These are phyloP conservation scores for Amaurobius ferox DNA, from an alignment of 2,888 invertebrate genomes.

Conservation along the genomic window DNA sequence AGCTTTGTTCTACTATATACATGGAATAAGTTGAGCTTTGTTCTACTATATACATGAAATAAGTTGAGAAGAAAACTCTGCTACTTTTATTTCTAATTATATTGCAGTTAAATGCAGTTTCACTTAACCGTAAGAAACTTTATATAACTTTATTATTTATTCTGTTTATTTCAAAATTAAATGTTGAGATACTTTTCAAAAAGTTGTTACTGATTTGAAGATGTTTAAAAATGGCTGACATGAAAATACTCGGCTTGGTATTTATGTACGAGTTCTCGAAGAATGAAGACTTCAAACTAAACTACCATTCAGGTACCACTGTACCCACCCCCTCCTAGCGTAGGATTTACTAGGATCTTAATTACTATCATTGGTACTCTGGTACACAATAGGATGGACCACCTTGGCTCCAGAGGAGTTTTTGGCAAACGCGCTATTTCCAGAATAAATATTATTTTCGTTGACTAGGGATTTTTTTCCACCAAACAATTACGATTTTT, in stretches of 20 bases:
- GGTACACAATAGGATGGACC: constrained; percentile 56
- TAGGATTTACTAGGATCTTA: constrained; percentile 10
- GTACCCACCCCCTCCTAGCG: constrained; percentile 32
- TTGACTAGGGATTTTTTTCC: background rate
- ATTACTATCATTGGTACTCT: constrained; percentile 48
- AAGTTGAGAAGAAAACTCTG: no score
- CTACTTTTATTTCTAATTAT: no score
- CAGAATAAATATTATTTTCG: constrained; percentile 40
- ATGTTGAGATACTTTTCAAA: no score
- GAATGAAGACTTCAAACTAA: constrained; percentile 61
- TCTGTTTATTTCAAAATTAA: no score
- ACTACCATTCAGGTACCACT: constrained; percentile 24
- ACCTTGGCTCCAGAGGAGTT: constrained; percentile 19
- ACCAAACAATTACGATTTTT: no score
- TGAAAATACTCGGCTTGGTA: background rate
- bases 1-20: no score
- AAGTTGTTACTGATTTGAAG: no score
- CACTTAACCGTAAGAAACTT: no score
- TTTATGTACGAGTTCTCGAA: background rate
- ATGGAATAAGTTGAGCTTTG: no score
- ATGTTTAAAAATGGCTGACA: constrained; percentile 41
- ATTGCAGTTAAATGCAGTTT: no score
- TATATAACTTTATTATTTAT: no score
- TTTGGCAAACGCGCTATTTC: background rate
- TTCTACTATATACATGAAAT: no score